phyloP scores from a whole-genome alignment of 2,888 invertebrate species.

The Gnatocerus cornutus region DNA sequence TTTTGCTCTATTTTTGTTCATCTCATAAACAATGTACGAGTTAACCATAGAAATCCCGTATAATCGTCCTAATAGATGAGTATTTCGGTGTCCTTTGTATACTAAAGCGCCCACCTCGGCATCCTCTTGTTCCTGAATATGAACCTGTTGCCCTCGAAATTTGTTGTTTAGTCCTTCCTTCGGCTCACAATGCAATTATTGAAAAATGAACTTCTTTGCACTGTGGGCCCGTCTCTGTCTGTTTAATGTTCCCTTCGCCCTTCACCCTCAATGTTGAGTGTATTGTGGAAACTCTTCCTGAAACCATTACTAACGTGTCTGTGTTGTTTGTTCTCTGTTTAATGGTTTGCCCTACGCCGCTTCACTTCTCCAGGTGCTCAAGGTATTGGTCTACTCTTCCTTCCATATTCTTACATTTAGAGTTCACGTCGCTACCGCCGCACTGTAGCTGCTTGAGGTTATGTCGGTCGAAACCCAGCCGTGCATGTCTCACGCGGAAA shows the following conservation, averaged over 20 bases:
- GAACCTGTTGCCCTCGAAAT: not conserved
- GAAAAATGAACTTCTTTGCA: not conserved
- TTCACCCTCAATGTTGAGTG: slow-evolving; percentile 50
- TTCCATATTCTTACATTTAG: slow-evolving; percentile 39
- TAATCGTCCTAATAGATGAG: slow-evolving; percentile 3
- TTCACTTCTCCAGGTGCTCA: slow-evolving; percentile 73
- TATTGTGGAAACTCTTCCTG: slow-evolving; percentile 52
- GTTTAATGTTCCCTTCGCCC: slow-evolving; percentile 17
- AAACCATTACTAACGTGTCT: slow-evolving; percentile 68
- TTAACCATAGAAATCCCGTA: not conserved
- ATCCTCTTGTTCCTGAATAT: not conserved
- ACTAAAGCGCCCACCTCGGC: slow-evolving; percentile 4
- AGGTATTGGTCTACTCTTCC: slow-evolving; percentile 69
- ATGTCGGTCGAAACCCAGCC: no score
- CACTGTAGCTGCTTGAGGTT: slow-evolving; percentile 14
- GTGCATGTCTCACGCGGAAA: no score
- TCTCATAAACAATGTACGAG: not conserved
- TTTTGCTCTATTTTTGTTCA: not conserved
- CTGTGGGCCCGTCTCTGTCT: not conserved
- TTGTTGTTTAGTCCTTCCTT: slow-evolving; percentile 13
- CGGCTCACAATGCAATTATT: not conserved
- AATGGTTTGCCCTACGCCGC: slow-evolving; percentile 70
- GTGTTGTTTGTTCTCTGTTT: slow-evolving; percentile 71
- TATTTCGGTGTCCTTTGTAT: slow-evolving; percentile 14
- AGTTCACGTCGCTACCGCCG: slow-evolving; percentile 25